Base-by-base conservation (phyloP, 2,113 vertebrate species). In the Zapus hudsonius region DNA sequence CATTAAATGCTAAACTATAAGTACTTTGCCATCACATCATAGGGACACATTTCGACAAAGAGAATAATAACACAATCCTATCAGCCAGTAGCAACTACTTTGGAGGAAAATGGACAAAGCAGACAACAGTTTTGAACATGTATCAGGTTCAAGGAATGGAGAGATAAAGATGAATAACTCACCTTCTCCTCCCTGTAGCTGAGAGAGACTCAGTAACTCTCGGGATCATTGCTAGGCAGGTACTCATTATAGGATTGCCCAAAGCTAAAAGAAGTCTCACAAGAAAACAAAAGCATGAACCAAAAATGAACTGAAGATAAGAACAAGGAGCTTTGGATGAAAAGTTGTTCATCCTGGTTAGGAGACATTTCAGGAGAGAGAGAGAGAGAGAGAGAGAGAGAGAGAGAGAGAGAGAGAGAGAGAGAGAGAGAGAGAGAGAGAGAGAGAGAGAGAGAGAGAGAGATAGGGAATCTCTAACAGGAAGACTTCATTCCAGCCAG, bases 71-170 rank as follows among this genome's bases (percentile, higher is more conserved):
- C 25, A 40, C 3, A 63, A 11, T 70, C 15, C 13, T n/a, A 61
- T 80, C 38, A 86, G 19, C 15, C 63, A 90, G 69, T 42, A 19
- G 52, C 27, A 73, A 80, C 31, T 64, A 74, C 38, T 89, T 93
- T 25, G 80, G 27, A 76, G 3, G 83, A 72, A 52, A 83, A 73
- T 85, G 52, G 59, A 38, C 64, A 89, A 95, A 89, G 19, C 80
- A 94, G 86, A 80, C 67, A 89, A 61, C 7, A 74, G 22, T 74
- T 94, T 87, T 66, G 57, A 85, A 67, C 12, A 94, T 64, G 15
- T 31, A n/a, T 25, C 19, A 57, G 25, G 57, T 73, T 7, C n/a
- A 38, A 59, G 33, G 36, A 78, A 82, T 38, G 47, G 52, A 57
- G 59, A 89, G 33, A 66, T 25, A 73, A 84, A 89, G 55, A 69